Evolutionary conservation across 2,888 invertebrate species (phyloP).

Genomic region (Steinernema carpocapsae): DNA sequence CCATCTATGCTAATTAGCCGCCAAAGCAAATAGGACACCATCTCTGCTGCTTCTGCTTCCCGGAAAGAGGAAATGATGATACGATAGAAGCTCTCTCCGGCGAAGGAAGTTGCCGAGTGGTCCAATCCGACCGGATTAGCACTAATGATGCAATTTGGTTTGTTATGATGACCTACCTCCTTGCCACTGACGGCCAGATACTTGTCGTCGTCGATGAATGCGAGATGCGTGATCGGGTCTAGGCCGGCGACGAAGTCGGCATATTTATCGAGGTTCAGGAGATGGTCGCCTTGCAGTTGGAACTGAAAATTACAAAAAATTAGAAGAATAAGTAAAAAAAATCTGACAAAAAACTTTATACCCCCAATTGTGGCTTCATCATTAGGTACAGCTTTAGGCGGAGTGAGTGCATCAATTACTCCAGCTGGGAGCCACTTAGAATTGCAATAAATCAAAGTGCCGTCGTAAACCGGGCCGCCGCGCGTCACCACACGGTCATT

Average conservation of each 20-base stretch:
- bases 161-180: constrained; percentile 42
- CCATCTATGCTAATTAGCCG: constrained; percentile 31
- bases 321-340: not conserved
- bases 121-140: constrained; percentile 26
- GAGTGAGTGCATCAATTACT: constrained; percentile 32
- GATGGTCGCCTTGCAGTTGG: constrained; percentile 43
- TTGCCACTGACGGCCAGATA: constrained; percentile 45
- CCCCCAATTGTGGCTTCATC: not conserved
- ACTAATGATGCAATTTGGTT: constrained; percentile 30
- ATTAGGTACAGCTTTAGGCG: constrained; percentile 19
- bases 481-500: constrained; percentile 35
- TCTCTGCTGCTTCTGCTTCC: too few species aligned
- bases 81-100: constrained; percentile 27
- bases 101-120: not conserved
- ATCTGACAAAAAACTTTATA: not conserved
- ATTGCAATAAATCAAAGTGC: constrained; percentile 30
- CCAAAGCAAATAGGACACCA: constrained; percentile 34
- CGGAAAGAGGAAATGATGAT: constrained; percentile 31
- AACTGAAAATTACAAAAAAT: constrained; percentile 40
- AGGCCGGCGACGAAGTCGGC: constrained; percentile 46
- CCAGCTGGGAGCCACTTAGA: constrained; percentile 35
- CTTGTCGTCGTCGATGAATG: constrained; percentile 43
- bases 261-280: constrained; percentile 40
- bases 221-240: constrained; percentile 44
- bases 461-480: constrained; percentile 31